Base-by-base conservation (phyloP, 1,140 invertebrate genomes). In the Riptortus pedestris region DNA sequence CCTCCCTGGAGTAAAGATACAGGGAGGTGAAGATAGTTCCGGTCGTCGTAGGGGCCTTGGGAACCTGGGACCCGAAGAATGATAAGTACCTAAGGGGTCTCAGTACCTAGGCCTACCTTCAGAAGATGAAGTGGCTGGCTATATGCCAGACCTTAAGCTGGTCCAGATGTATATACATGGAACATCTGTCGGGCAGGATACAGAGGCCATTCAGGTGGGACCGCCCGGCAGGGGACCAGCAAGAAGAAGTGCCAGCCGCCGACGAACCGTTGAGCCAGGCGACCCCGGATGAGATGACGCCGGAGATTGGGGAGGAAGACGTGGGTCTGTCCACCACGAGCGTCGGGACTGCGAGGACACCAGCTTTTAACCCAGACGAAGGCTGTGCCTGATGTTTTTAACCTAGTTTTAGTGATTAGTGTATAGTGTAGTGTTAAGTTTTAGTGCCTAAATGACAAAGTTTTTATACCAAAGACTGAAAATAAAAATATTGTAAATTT, bases 121-220 rank as follows among this genome's bases (percentile, higher is more conserved):
- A 14, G 2, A 38, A 67, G 11, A 73, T 74, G 67, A 16, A 26
- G n/a, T 62, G 60, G 0, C 62, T 71, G 16, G 68, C 70, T 63
- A 61, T 68, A 2, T 67, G 64, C 2, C 68, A 71, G 16, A 68
- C 67, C 1, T 64, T 72, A 22, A 52, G 63, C 2, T 71, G 70
- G 69, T 71, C 69, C 9, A 55, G 69, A 18, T 67, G 72, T 58
- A 71, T 73, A 0, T 70, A 67, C 62, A 47, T 64, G 2, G 67
- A 69, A 22, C 64, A 66, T 27, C 9, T 45, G 11, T 9, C 16
- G 33, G 33, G 33, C 33, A 9, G 33, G 33, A 38, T 38, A n/a
- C 43, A 11, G 43, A 2, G 43, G 20, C 11, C 43, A 2, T 45
- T n/a, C 43, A 2, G 43, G 20, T 45, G 43, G 43, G 2, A 45